Conservation (phyloP, 2,113 vertebrate species). For the Malurus cyaneus region DNA sequence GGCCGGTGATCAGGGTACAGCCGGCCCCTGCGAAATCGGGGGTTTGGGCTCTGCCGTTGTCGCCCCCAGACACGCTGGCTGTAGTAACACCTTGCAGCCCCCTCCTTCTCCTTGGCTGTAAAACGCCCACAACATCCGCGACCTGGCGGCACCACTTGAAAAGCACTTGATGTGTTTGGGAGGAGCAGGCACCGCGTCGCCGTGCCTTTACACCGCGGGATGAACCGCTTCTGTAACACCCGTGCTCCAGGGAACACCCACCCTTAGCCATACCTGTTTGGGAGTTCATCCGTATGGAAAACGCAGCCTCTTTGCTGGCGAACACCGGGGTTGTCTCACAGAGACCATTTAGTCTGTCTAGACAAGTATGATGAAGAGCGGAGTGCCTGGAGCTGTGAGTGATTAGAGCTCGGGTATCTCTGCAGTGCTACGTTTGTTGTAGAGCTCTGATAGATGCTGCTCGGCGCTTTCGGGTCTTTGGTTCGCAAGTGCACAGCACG, state of each 20-base stretch:
- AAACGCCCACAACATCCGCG: background rate
- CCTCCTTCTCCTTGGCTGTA: background rate
- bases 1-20: background rate
- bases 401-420: background rate
- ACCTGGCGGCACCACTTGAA: background rate
- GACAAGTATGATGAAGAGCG: slow-evolving; percentile 15
- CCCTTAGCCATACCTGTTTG: background rate
- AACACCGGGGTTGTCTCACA: background rate
- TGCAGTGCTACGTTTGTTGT: background rate
- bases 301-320: background rate
- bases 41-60: background rate
- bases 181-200: background rate
- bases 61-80: too few species aligned
- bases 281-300: slow-evolving; percentile 1
- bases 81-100: background rate
- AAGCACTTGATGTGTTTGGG: background rate
- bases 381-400: background rate
- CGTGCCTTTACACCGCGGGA: background rate
- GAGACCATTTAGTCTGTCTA: slow-evolving; percentile 44
- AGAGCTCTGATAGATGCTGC: background rate
- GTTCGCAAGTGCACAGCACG: background rate
- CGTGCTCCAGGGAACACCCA: background rate
- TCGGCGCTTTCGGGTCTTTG: background rate
- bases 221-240: background rate
- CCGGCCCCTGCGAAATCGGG: too few species aligned